These are phyloP conservation scores for Bombycilla garrulus DNA, from an alignment of 2,113 vertebrate species.

Conservation along the genomic window DNA sequence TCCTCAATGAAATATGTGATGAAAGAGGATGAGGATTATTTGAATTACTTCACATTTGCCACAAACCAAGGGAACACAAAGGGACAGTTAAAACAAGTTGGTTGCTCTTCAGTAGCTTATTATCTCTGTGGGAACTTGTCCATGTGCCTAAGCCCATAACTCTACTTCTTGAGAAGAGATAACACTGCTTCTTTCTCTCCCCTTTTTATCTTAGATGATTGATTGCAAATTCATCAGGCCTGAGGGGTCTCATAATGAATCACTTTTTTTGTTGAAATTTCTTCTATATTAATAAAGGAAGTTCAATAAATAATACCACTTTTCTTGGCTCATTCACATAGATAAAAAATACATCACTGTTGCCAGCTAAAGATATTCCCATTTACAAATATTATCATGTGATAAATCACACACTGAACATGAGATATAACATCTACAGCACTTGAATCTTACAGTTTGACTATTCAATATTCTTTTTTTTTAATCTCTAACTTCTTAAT, in stretches of 20 bases:
- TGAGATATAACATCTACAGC: neutral
- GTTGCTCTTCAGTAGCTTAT: neutral
- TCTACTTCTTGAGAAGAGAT: neutral
- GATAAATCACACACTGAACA: neutral
- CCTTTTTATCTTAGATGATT: neutral
- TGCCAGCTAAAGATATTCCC: neutral
- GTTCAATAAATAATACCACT: neutral
- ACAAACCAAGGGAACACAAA: neutral
- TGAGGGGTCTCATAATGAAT: neutral
- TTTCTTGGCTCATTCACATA: neutral
- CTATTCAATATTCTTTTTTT: neutral
- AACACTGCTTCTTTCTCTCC: neutral
- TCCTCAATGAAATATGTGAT: conserved; percentile 22
- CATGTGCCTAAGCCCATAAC: neutral
- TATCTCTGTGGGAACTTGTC: conserved; percentile 3
- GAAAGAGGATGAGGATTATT: conserved; percentile 20
- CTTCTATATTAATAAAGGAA: neutral
- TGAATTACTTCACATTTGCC: conserved; percentile 31
- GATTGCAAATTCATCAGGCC: neutral
- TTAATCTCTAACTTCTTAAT: neutral
- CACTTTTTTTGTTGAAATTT: neutral
- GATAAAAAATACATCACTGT: neutral
- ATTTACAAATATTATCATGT: neutral
- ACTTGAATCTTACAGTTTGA: neutral
- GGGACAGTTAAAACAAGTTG: neutral